Conservation (phyloP, 37 sponge, comb jelly and placozoan species). For the Bolinopsis microptera region DNA sequence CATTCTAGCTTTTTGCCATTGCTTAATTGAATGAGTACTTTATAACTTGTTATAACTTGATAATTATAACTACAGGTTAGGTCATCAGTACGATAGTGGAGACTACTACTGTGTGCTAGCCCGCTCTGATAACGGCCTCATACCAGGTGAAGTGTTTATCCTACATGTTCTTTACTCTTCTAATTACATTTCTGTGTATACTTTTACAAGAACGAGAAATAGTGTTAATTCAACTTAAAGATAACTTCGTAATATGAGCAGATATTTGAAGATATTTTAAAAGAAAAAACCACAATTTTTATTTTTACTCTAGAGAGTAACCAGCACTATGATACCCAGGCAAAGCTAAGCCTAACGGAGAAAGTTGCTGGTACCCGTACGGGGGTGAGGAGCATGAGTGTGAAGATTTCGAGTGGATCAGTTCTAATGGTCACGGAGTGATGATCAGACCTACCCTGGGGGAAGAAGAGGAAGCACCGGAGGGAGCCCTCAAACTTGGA, state of each 20-base stretch:
- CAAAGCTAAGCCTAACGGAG: neutral
- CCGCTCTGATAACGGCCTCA: slow-evolving; percentile 13
- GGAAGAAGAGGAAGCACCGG: slow-evolving; percentile 33
- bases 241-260: neutral
- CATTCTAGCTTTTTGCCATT: too few species aligned
- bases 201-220: neutral
- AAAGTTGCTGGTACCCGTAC: slow-evolving; percentile 43
- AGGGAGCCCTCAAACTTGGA: slow-evolving; percentile 3
- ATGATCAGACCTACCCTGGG: neutral
- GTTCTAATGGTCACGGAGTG: slow-evolving; percentile 29
- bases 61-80: too few species aligned
- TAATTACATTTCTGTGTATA: neutral
- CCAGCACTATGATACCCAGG: too few species aligned
- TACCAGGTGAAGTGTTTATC: slow-evolving; percentile 27
- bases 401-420: slow-evolving; percentile 46
- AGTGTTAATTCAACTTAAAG: neutral
- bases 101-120: slow-evolving; percentile 49
- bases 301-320: too few species aligned
- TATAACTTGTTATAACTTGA: neutral
- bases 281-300: too few species aligned
- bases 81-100: slow-evolving; percentile 5
- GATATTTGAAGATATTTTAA: too few species aligned
- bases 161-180: too few species aligned
- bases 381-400: slow-evolving; percentile 49
- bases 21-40: too few species aligned